Evolutionary conservation across 2,797 vertebrate genomes (phyloP).

Genomic region (Psittacula echo): DNA sequence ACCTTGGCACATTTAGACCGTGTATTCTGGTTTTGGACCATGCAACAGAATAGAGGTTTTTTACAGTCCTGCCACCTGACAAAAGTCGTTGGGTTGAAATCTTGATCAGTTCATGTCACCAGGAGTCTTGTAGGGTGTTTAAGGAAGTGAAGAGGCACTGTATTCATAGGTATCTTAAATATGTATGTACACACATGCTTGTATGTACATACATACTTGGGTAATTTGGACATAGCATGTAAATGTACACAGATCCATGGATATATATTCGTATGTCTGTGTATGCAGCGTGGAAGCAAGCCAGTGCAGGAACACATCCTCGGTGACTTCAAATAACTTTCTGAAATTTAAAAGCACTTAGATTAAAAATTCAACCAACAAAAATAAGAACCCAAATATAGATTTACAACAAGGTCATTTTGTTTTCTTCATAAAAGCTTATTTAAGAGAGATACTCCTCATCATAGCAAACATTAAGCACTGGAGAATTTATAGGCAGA

Average conservation of each 20-base stretch:
- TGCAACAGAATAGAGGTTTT: neutral
- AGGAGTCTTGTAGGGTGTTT: neutral
- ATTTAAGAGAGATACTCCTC: neutral
- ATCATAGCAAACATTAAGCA: neutral
- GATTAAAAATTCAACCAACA: neutral
- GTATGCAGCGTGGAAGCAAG: neutral
- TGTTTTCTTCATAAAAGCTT: neutral
- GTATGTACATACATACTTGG: too few relatives aligned
- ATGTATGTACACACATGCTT: rapidly evolving
- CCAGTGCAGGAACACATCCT: neutral
- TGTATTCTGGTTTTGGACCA: neutral
- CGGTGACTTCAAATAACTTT: neutral
- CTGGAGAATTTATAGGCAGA: neutral
- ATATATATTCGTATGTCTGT: rapidly evolving
- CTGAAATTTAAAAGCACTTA: neutral
- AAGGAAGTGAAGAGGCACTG: neutral
- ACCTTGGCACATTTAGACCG: neutral
- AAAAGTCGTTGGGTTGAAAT: neutral
- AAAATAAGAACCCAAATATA: neutral
- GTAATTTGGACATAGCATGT: neutral
- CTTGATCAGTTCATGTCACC: neutral
- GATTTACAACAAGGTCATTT: neutral
- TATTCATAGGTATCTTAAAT: neutral
- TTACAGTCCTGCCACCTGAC: neutral
- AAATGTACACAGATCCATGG: neutral